Evolutionary conservation across 2,888 invertebrate genomes (phyloP), one percentile per base, ranked within the genome.

Genomic region (Lacanobia oleracea): DNA sequence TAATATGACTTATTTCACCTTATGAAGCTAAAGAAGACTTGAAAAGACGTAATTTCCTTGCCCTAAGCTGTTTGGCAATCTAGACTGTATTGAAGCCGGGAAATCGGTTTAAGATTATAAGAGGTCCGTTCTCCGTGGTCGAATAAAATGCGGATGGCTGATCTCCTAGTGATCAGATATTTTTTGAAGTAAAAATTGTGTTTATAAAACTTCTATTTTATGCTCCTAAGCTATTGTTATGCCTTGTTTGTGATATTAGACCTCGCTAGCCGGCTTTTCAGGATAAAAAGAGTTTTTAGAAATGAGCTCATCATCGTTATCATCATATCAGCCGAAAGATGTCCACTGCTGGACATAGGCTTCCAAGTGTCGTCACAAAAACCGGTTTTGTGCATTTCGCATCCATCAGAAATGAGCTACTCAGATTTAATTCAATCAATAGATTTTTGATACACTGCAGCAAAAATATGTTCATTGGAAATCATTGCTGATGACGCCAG

Each of bases 41-140:
- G 76, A 43, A 67, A 80, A 56, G 40, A 61, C 56, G 63, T 81
- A 68, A 77, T 81, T 68, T 76, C 64, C 63, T 76, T 69, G 68
- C 37, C 51, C 62, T 80, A 77, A 81, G 63, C 81, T 68, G 81
- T 77, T 68, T 81, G 61, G 60, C 64, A 64, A 77, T 77, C 77
- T 69, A 77, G 69, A 61, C 51, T 14, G 56, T 76, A 69, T 81
- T 76, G 70, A 61, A 76, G 51, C 60, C 76, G 54, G 64, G 45
- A 76, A 81, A 81, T 76, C 69, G 69, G 51, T 77, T 81, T 75
- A 45, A 59, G 81, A 77, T 80, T 75, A 56, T 65, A 18, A 53
- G 53, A 54, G 40, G 53, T 37, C 33, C 33, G 23, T 79, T 40
- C 50, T n/a, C 33, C 14, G 59, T 21, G 70, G 48, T 14, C 21